Percentiles rank a stretch among this genome's conserved stretches.
phyloP scores from a whole-genome alignment of 2,113 vertebrate species.

The Boleophthalmus pectinirostris region DNA sequence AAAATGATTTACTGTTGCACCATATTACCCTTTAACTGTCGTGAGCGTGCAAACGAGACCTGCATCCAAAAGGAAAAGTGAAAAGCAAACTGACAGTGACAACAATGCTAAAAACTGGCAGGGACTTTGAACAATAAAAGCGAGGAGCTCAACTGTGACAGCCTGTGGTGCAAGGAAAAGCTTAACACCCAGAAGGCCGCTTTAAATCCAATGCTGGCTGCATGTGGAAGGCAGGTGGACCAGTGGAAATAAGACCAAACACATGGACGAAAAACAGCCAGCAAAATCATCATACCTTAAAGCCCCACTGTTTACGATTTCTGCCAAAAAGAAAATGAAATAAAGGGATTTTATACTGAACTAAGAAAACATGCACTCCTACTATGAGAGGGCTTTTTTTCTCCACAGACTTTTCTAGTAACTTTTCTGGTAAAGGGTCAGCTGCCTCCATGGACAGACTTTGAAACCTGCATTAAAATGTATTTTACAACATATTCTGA shows the following conservation, averaged over 20 bases:
- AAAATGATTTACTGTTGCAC: neutral
- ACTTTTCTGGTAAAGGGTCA: no score
- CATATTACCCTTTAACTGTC: neutral
- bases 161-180: conserved; percentile 1
- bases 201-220: neutral
- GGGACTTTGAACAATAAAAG: neutral
- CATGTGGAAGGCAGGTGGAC: neutral
- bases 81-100: neutral
- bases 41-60: neutral
- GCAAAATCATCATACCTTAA: neutral
- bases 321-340: no score
- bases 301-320: no score
- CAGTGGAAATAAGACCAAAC: neutral
- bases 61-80: neutral
- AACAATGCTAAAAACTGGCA: neutral
- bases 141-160: neutral
- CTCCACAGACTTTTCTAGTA: no score
- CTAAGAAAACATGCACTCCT: no score
- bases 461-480: no score
- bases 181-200: neutral
- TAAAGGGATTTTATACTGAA: no score
- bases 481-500: no score
- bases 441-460: no score
- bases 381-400: no score
- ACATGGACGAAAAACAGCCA: neutral